phyloP scores from a whole-genome alignment of 1,140 invertebrate genomes.

The Ceratosolen fusciceps region DNA sequence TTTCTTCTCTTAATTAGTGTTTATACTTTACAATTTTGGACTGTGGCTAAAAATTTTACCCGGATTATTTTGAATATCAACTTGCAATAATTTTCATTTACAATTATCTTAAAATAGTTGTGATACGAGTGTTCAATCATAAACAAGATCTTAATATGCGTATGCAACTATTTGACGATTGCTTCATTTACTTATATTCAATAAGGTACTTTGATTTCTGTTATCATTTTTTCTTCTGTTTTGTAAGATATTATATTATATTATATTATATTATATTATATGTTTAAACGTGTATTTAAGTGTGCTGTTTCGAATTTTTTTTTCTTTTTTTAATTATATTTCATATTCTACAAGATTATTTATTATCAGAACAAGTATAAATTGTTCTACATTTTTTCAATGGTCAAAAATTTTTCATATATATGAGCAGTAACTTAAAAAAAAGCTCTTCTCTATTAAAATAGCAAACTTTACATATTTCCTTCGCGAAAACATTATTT shows the following conservation, averaged over 20 bases:
- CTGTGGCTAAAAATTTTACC: neutral
- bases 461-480: neutral
- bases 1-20: conserved; percentile 32
- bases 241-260: conserved; percentile 41
- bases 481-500: conserved; percentile 47
- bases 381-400: no score
- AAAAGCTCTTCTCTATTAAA: neutral
- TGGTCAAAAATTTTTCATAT: no score
- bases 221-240: conserved; percentile 42
- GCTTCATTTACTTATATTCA: conserved; percentile 66
- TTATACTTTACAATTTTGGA: conserved; percentile 2
- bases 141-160: conserved; percentile 47
- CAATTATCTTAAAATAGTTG: conserved; percentile 41
- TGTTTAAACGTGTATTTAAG: neutral
- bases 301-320: conserved; percentile 3
- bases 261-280: conserved; percentile 51
- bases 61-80: conserved; percentile 22
- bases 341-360: conserved; percentile 33
- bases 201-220: conserved; percentile 68
- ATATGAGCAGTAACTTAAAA: no score
- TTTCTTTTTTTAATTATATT: conserved; percentile 49
- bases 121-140: conserved; percentile 49
- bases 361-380: neutral
- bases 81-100: conserved; percentile 10
- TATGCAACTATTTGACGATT: conserved; percentile 58